phyloP scores from a whole-genome alignment of 2,113 vertebrate species.

The Laticauda laticaudata region DNA sequence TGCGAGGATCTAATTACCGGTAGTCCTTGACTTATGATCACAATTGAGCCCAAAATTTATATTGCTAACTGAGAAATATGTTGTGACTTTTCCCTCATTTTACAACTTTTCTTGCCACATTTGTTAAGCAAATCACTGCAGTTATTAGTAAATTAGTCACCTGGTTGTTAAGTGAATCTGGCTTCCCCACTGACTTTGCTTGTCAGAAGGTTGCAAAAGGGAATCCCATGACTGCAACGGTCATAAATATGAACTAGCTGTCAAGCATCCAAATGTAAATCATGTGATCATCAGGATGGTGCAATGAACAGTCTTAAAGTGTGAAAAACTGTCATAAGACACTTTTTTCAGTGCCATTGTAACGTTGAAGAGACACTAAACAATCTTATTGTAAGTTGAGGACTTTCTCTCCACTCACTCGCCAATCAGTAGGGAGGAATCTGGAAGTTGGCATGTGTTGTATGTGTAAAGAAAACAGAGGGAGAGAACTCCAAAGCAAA shows the following conservation, averaged over 20 bases:
- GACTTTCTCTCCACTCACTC: neutral
- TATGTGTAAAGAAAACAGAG: neutral
- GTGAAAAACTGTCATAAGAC: neutral
- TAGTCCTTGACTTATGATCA: neutral
- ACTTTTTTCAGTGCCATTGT: neutral
- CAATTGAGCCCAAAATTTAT: neutral
- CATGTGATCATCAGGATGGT: neutral
- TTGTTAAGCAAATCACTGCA: neutral
- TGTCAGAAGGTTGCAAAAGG: neutral
- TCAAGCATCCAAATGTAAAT: neutral
- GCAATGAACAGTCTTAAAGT: neutral
- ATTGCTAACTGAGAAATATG: neutral
- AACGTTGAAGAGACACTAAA: neutral
- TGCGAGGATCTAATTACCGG: neutral
- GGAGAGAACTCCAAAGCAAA: neutral
- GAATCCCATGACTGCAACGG: neutral
- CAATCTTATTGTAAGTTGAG: neutral
- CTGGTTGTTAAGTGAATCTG: neutral
- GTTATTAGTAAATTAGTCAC: neutral
- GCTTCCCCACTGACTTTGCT: neutral
- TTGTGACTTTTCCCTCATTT: neutral
- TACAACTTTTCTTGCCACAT: neutral
- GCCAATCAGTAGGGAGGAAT: neutral
- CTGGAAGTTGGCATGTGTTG: neutral
- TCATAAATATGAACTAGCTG: neutral